Percentiles rank a stretch among this genome's conserved stretches.
These are phyloP conservation scores for Palythoa grandiflora DNA, from an alignment of 92 coral and sea anemone species.

Conservation along the genomic window DNA sequence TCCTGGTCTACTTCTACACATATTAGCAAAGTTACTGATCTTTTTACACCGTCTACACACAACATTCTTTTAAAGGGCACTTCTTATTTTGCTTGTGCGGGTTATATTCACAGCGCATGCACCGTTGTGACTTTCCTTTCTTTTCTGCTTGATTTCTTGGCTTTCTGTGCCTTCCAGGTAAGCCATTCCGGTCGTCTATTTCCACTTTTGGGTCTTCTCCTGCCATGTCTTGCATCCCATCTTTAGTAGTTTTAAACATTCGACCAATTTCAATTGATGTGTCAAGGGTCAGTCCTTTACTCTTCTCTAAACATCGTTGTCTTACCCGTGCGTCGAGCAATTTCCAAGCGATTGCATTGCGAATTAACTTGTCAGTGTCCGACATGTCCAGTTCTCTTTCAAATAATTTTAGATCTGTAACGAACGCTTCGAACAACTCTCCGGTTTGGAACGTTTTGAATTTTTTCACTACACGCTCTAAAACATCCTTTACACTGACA, in stretches of 20 bases:
- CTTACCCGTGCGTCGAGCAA: background rate
- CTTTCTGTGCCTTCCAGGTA: slow-evolving; percentile 26
- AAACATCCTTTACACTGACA: slow-evolving; percentile 13
- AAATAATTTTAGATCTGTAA: background rate
- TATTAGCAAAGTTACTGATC: slow-evolving; percentile 57
- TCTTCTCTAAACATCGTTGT: background rate
- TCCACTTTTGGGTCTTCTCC: slow-evolving; percentile 37
- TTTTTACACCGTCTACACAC: slow-evolving; percentile 50
- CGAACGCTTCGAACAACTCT: background rate
- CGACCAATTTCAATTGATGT: slow-evolving; percentile 59
- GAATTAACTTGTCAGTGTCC: background rate
- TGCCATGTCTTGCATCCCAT: slow-evolving; percentile 36
- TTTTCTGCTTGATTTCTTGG: background rate
- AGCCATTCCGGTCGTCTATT: background rate
- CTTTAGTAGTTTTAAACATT: slow-evolving; percentile 50
- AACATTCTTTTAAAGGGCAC: slow-evolving; percentile 55
- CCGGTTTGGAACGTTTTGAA: slow-evolving; percentile 13
- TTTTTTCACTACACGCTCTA: slow-evolving; percentile 21
- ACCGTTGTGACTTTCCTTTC: slow-evolving; percentile 26
- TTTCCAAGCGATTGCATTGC: background rate
- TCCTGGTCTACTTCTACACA: slow-evolving; percentile 45
- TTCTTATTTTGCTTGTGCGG: slow-evolving; percentile 54
- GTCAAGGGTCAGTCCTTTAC: slow-evolving; percentile 56
- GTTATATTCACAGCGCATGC: slow-evolving; percentile 35
- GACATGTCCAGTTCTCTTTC: background rate